Evolutionary conservation across 53 echinoderm and acorn worm species (phyloP).

Genomic region (Astropecten irregularis): DNA sequence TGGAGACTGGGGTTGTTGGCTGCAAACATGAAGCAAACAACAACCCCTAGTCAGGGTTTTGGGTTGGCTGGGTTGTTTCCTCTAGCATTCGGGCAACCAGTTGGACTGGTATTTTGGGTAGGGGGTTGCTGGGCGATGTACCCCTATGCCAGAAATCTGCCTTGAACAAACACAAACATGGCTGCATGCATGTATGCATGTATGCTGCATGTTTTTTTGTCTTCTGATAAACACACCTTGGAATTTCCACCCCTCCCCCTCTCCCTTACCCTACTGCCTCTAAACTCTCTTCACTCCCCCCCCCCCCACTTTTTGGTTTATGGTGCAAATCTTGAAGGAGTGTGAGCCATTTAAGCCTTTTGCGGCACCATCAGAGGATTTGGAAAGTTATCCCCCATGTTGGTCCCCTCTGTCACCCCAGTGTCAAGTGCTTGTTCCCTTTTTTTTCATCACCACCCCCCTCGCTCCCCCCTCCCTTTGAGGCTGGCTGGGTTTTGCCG

Average conservation of each 20-base stretch:
- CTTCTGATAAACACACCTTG: constrained; percentile 8
- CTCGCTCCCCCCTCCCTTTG: background rate
- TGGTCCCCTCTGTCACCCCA: constrained; percentile 36
- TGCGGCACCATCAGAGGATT: constrained; percentile 57
- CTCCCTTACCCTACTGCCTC: too few relatives aligned
- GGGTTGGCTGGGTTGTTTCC: constrained; percentile 28
- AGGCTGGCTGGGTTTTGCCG: constrained; percentile 8
- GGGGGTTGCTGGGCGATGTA: constrained; percentile 44
- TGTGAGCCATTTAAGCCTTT: constrained; percentile 34
- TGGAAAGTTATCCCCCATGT: background rate
- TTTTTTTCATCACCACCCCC: too few relatives aligned
- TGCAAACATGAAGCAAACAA: too few relatives aligned
- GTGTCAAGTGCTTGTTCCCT: constrained; percentile 42
- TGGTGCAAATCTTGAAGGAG: background rate
- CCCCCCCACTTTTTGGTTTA: too few relatives aligned
- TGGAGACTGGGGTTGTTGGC: too few relatives aligned
- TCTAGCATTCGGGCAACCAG: constrained; percentile 9
- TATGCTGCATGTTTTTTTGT: background rate
- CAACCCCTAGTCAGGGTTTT: background rate
- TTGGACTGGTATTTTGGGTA: background rate
- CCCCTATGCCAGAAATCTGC: constrained; percentile 25
- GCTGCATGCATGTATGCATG: background rate
- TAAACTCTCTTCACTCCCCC: too few relatives aligned
- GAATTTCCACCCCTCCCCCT: background rate
- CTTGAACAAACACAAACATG: constrained; percentile 36